Conservation (phyloP, 2,797 vertebrate genomes). For the Karalla daura region DNA sequence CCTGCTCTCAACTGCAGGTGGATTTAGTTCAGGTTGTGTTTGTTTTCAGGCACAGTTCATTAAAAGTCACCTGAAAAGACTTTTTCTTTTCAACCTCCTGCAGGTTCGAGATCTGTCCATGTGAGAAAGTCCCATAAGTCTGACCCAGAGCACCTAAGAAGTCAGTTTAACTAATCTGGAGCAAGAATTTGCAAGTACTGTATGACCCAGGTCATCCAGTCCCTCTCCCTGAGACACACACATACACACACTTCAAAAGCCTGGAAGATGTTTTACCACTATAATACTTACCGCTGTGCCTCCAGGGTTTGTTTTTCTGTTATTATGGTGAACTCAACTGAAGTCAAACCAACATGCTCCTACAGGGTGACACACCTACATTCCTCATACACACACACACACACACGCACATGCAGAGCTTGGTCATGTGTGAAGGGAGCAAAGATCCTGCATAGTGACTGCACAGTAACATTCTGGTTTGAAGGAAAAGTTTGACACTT, state of each 20-base stretch:
- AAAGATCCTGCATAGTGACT: background rate
- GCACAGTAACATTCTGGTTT: slow-evolving; percentile 2
- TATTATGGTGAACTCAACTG: slow-evolving; percentile 33
- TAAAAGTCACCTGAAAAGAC: slow-evolving; percentile 13
- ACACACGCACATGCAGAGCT: slow-evolving; percentile 16
- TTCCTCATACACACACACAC: slow-evolving; percentile 41
- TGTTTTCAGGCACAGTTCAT: slow-evolving; percentile 17
- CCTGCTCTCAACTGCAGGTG: background rate
- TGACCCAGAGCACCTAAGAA: slow-evolving; percentile 16
- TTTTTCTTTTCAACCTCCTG: background rate
- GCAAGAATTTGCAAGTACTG: slow-evolving; percentile 29
- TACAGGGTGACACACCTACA: slow-evolving; percentile 51
- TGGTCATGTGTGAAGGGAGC: slow-evolving; percentile 12
- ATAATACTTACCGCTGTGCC: slow-evolving; percentile 37
- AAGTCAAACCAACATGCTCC: slow-evolving; percentile 37
- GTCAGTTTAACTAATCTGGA: slow-evolving; percentile 11
- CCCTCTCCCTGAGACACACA: slow-evolving; percentile 13
- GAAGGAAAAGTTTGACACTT: slow-evolving; percentile 6
- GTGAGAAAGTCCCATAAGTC: slow-evolving; percentile 21
- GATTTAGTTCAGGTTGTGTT: background rate
- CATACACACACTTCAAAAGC: slow-evolving; percentile 17
- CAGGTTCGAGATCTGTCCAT: background rate
- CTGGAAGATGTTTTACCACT: slow-evolving; percentile 22
- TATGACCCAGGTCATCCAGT: slow-evolving; percentile 15
- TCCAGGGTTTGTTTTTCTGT: slow-evolving; percentile 53